These are phyloP conservation scores for Heloderma charlesbogerti DNA, from an alignment of 2,113 vertebrate genomes.

Conservation along the genomic window DNA sequence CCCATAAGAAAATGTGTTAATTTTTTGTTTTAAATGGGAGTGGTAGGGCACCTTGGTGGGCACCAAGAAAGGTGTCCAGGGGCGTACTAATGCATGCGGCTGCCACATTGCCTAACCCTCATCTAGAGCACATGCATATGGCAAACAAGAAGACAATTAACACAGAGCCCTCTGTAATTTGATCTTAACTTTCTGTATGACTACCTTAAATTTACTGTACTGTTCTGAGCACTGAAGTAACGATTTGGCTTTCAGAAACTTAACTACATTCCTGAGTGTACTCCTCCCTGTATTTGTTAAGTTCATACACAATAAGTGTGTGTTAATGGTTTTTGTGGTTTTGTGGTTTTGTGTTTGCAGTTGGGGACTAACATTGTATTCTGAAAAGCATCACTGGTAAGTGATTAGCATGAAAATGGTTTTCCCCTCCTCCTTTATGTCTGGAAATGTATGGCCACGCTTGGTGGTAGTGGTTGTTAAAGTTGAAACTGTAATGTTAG, in stretches of 20 bases:
- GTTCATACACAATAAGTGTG: not conserved
- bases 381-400: constrained; percentile 96
- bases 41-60: no score
- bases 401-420: constrained; percentile 61
- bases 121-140: not conserved
- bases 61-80: no score
- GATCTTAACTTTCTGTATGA: not conserved
- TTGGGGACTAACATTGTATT: constrained; percentile 91
- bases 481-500: not conserved
- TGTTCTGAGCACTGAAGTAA: not conserved
- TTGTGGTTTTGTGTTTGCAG: constrained; percentile 73
- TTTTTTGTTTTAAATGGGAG: no score
- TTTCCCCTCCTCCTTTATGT: rapidly evolving
- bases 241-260: not conserved
- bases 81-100: no score
- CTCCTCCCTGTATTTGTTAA: not conserved
- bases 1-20: no score
- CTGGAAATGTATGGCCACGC: not conserved
- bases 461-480: not conserved
- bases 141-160: constrained; percentile 10
- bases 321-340: not conserved
- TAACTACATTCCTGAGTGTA: not conserved
- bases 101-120: no score
- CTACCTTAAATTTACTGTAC: not conserved
- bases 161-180: constrained; percentile 18